A percentile compares a stretch with the other conserved stretches of the same genome.
These are phyloP conservation scores for Urosaurus nigricauda DNA, from an alignment of 2,797 vertebrate genomes.

Conservation along the genomic window DNA sequence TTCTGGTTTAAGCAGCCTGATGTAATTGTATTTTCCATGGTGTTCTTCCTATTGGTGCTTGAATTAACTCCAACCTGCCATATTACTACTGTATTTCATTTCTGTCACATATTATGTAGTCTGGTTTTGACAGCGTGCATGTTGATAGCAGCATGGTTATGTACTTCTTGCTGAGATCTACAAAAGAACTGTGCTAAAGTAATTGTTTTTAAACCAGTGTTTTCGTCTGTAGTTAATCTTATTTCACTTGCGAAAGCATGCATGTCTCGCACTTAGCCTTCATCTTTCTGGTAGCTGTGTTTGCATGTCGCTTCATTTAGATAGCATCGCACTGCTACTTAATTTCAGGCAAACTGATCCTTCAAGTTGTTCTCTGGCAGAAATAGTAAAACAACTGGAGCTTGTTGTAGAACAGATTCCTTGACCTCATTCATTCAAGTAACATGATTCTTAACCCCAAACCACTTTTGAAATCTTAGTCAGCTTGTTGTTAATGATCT, in stretches of 20 bases:
- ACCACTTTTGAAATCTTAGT: conserved; percentile 22
- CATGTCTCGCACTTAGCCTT: background rate
- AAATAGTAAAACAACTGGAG: conserved; percentile 25
- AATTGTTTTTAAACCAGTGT: too few relatives aligned
- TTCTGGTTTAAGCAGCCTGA: too few relatives aligned
- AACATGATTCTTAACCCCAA: conserved; percentile 30
- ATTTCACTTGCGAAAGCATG: background rate
- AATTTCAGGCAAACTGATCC: conserved; percentile 16
- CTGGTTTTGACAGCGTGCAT: too few relatives aligned
- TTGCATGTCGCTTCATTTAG: conserved; percentile 14
- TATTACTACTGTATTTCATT: too few relatives aligned
- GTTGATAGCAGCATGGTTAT: too few relatives aligned
- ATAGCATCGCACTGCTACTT: conserved; percentile 12
- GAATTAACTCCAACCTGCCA: too few relatives aligned
- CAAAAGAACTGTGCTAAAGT: too few relatives aligned
- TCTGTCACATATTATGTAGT: too few relatives aligned
- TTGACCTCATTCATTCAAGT: conserved; percentile 19
- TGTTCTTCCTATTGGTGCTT: too few relatives aligned
- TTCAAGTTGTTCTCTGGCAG: conserved; percentile 14
- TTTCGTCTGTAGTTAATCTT: conserved; percentile 1
- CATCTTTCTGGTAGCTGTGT: background rate
- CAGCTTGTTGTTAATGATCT: background rate
- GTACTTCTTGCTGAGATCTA: too few relatives aligned
- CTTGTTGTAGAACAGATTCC: conserved; percentile 5
- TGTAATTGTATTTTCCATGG: too few relatives aligned